These are phyloP conservation scores for Euzetes globulus DNA, from an alignment of 2,888 invertebrate species.

Conservation along the genomic window DNA sequence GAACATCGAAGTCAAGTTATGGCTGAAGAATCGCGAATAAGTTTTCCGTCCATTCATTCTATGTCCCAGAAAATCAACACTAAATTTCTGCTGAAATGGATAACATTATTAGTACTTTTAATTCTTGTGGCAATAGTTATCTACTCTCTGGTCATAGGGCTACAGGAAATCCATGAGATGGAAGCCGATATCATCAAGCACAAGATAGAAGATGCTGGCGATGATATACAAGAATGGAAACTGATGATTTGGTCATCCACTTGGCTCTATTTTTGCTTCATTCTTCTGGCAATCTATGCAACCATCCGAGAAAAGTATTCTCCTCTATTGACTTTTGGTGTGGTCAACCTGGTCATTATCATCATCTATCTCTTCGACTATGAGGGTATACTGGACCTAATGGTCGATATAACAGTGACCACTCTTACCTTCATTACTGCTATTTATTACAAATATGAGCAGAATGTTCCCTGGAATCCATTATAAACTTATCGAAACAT, in stretches of 20 bases:
- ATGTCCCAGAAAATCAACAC: neutral
- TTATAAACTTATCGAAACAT: neutral
- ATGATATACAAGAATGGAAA: neutral
- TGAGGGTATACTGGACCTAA: neutral
- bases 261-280: neutral
- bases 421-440: neutral
- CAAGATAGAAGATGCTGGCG: neutral
- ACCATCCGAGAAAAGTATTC: neutral
- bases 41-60: neutral
- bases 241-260: neutral
- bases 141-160: neutral
- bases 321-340: neutral
- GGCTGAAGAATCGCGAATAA: neutral
- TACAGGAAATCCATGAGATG: neutral
- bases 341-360: neutral
- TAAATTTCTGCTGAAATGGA: neutral
- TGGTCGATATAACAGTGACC: neutral
- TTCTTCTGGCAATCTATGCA: neutral
- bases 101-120: neutral
- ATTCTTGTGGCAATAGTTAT: neutral
- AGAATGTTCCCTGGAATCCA: conserved; percentile 15
- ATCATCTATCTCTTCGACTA: neutral
- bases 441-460: neutral
- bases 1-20: neutral
- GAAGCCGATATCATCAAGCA: neutral